phyloP scores from a whole-genome alignment of 2,797 vertebrate species.

The Loriculus beryllinus region DNA sequence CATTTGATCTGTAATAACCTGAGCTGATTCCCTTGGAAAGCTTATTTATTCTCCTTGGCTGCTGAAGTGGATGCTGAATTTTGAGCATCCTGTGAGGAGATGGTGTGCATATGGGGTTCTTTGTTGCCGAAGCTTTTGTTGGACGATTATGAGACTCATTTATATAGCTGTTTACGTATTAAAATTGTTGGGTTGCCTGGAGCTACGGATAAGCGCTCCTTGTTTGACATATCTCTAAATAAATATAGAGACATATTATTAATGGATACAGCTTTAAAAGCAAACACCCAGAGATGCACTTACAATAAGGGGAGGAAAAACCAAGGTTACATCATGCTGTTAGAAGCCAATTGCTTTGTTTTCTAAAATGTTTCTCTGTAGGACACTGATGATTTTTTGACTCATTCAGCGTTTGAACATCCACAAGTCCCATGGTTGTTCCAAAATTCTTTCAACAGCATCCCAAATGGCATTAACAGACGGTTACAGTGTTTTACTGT shows the following conservation, averaged over 20 bases:
- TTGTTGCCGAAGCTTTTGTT: conserved; percentile 40
- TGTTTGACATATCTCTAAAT: conserved; percentile 63
- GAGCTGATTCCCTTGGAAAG: conserved; percentile 34
- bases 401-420: conserved; percentile 55
- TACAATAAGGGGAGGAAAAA: conserved; percentile 65
- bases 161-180: conserved; percentile 48
- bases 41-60: conserved; percentile 48
- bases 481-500: conserved; percentile 44
- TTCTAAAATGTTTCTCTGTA: conserved; percentile 55
- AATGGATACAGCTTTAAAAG: conserved; percentile 62
- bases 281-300: conserved; percentile 57
- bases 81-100: conserved; percentile 29
- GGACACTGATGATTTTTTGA: conserved; percentile 66
- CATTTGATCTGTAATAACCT: conserved; percentile 49
- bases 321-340: conserved; percentile 65
- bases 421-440: conserved; percentile 49
- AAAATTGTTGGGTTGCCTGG: conserved; percentile 56
- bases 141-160: conserved; percentile 33
- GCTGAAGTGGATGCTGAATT: conserved; percentile 7
- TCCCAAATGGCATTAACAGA: conserved; percentile 62
- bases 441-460: conserved; percentile 67
- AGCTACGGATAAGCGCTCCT: conserved; percentile 39
- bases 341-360: conserved; percentile 65
- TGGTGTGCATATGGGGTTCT: background rate
- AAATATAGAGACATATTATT: conserved; percentile 54